Percentiles rank a stretch among this genome's conserved stretches.
phyloP scores from a whole-genome alignment of 2,888 invertebrate genomes.

The Netelia virgata region DNA sequence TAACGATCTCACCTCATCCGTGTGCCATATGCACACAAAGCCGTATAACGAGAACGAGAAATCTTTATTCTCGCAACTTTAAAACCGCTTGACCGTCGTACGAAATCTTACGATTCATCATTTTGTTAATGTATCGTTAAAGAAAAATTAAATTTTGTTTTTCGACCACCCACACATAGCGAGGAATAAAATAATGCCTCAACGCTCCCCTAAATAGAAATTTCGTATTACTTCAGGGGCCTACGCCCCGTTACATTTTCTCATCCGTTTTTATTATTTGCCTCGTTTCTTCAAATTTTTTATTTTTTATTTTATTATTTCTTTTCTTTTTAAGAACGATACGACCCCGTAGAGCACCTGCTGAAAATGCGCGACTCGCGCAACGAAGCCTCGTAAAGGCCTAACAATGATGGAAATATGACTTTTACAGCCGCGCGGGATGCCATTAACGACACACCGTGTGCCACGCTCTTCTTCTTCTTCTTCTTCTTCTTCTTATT shows the following conservation, averaged over 20 bases:
- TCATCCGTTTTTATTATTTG: constrained; percentile 43
- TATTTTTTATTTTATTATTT: constrained; percentile 50
- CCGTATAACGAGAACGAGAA: background rate
- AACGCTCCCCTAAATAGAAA: constrained; percentile 64
- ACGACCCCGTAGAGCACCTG: constrained; percentile 67
- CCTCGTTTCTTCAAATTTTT: constrained; percentile 30
- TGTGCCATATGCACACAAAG: constrained; percentile 55
- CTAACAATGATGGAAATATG: constrained; percentile 83
- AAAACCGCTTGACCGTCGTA: background rate
- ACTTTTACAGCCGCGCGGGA: constrained; percentile 82
- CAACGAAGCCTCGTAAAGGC: constrained; percentile 76
- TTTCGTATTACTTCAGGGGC: constrained; percentile 68
- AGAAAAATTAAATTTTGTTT: constrained; percentile 29
- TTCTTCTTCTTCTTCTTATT: too few species aligned
- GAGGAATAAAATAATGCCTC: constrained; percentile 47
- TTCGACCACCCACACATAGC: constrained; percentile 22
- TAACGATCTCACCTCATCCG: constrained; percentile 82
- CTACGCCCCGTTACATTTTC: constrained; percentile 47
- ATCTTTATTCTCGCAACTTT: background rate
- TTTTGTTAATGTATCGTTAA: background rate
- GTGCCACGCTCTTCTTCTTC: constrained; percentile 45
- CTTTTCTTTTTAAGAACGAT: constrained; percentile 65
- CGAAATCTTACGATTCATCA: background rate
- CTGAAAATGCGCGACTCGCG: constrained; percentile 65
- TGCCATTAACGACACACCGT: constrained; percentile 77